Evolutionary conservation across 2,113 vertebrate genomes (phyloP).

Genomic region (Corydoras maculifer): DNA sequence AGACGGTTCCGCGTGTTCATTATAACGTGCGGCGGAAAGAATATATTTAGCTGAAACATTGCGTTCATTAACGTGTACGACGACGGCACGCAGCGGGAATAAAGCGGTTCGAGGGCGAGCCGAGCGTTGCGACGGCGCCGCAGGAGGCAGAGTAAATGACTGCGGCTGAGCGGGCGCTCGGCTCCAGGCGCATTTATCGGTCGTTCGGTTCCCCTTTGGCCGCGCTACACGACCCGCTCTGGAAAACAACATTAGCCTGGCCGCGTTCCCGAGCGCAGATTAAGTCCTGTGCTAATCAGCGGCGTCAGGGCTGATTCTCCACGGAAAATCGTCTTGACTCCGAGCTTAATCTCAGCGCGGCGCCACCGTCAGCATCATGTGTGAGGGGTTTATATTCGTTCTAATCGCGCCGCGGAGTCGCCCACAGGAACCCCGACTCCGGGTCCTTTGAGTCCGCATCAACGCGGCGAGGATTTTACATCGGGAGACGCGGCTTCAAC

Average conservation of each 20-base stretch:
- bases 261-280: constrained; percentile 25
- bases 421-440: not conserved
- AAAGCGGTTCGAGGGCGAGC: too few relatives aligned
- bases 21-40: too few relatives aligned
- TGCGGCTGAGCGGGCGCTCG: not conserved
- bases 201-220: not conserved
- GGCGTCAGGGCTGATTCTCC: constrained; percentile 15
- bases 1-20: too few relatives aligned
- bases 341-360: constrained; percentile 21
- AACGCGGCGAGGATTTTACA: not conserved
- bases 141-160: constrained; percentile 5
- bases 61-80: too few relatives aligned
- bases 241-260: constrained; percentile 20
- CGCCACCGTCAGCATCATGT: constrained; percentile 15
- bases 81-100: too few relatives aligned
- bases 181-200: constrained; percentile 6
- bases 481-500: not conserved
- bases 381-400: not conserved
- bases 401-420: constrained; percentile 16
- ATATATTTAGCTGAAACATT: too few relatives aligned
- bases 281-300: constrained; percentile 18
- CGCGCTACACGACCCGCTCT: not conserved
- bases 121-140: not conserved
- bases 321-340: constrained; percentile 25
- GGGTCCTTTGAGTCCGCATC: not conserved